phyloP scores from a whole-genome alignment of 2,888 invertebrate genomes.

The Dascillus cervinus region DNA sequence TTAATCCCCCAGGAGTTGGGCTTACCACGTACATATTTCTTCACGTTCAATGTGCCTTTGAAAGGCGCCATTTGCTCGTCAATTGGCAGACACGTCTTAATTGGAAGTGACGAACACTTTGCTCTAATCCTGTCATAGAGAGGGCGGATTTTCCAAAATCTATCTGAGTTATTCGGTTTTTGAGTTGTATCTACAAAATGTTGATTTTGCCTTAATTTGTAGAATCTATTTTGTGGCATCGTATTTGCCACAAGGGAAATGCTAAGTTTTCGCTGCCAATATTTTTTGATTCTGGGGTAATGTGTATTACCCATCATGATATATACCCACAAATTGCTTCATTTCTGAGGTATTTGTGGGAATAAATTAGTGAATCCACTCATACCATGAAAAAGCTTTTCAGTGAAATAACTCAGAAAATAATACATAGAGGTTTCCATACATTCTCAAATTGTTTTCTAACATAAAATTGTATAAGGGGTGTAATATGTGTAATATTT shows the following conservation, averaged over 20 bases:
- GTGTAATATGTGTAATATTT: too few relatives aligned
- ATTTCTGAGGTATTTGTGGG: constrained; percentile 15
- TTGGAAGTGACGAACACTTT: constrained; percentile 11
- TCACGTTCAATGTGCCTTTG: constrained; percentile 6
- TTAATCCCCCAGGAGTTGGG: constrained; percentile 25
- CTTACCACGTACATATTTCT: constrained; percentile 14
- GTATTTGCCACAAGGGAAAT: constrained; percentile 15
- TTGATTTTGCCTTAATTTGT: constrained; percentile 17
- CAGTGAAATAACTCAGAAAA: constrained; percentile 7
- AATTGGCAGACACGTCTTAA: constrained; percentile 6
- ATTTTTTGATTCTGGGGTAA: constrained; percentile 18
- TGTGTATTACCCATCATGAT: constrained; percentile 21
- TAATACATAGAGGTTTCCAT: constrained; percentile 2
- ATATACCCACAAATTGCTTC: constrained; percentile 19
- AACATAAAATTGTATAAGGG: neutral
- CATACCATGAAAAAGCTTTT: constrained; percentile 5
- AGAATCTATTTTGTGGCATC: constrained; percentile 19
- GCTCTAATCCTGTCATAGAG: constrained; percentile 15
- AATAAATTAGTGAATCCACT: constrained; percentile 7
- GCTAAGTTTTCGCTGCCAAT: constrained; percentile 16
- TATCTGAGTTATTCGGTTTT: constrained; percentile 6
- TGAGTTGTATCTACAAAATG: constrained; percentile 17
- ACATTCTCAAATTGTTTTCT: neutral
- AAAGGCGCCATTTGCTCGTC: constrained; percentile 4
- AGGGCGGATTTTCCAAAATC: constrained; percentile 18